Percentiles rank a stretch among this genome's conserved stretches.
Conservation (phyloP, 2,113 vertebrate genomes). For the Aphyosemion australe region DNA sequence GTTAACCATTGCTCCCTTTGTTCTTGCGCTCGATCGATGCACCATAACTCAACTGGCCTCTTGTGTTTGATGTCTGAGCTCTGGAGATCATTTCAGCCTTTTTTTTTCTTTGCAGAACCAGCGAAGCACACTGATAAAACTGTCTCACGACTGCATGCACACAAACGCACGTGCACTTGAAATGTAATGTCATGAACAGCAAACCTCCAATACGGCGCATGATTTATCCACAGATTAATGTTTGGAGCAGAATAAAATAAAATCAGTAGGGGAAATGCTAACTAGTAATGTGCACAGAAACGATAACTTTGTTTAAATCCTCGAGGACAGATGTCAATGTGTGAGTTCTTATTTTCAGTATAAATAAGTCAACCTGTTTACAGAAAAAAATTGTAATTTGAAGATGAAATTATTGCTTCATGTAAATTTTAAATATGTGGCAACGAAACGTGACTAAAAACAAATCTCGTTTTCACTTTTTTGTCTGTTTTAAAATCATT, state of each 20-base stretch:
- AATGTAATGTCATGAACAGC: slow-evolving; percentile 9
- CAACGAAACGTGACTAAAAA: no score
- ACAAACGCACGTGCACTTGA: slow-evolving; percentile 23
- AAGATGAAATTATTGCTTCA: no score
- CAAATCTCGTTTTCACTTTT: no score
- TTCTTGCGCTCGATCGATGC: slow-evolving; percentile 70
- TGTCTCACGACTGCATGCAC: slow-evolving; percentile 49
- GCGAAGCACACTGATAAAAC: slow-evolving; percentile 66
- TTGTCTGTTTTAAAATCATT: no score
- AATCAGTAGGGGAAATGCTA: slow-evolving; percentile 1
- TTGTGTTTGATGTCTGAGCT: slow-evolving; percentile 73
- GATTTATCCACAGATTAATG: slow-evolving; percentile 11
- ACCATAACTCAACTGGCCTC: slow-evolving; percentile 73
- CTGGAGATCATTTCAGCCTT: slow-evolving; percentile 74
- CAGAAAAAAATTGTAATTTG: no score
- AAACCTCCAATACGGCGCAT: slow-evolving; percentile 1
- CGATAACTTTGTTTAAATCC: no score
- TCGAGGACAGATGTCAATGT: no score
- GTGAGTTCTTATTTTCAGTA: no score
- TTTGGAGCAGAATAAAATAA: background rate
- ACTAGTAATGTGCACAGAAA: background rate
- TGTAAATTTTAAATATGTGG: no score
- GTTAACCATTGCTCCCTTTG: slow-evolving; percentile 65
- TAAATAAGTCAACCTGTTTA: no score
- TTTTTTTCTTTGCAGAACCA: slow-evolving; percentile 40